Percentiles rank a stretch among this genome's conserved stretches.
Conservation (phyloP, 2,888 invertebrate genomes). For the Caenorhabditis virilis region DNA sequence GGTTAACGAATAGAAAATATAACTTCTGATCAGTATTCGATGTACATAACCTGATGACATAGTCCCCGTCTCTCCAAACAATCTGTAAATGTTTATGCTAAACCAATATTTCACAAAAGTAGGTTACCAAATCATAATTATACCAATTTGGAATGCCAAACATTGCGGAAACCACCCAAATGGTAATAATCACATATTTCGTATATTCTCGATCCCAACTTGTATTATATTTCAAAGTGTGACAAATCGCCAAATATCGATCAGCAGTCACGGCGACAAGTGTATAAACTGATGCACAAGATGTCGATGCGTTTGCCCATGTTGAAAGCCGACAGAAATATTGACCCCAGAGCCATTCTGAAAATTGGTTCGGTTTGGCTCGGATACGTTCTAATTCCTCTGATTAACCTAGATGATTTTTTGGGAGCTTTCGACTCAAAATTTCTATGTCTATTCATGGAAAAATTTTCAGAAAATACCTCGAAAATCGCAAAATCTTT, state of each 20-base stretch:
- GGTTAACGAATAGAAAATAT: slow-evolving; percentile 61
- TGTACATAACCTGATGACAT: slow-evolving; percentile 53
- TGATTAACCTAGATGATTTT: too few relatives aligned
- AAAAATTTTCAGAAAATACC: slow-evolving; percentile 9
- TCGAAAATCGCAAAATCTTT: too few relatives aligned
- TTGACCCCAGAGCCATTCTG: slow-evolving; percentile 68
- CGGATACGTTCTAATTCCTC: too few relatives aligned
- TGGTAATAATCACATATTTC: slow-evolving; percentile 58
- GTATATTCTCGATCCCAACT: slow-evolving; percentile 60
- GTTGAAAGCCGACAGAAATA: slow-evolving; percentile 66
- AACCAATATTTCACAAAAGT: neutral
- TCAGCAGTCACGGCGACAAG: slow-evolving; percentile 68
- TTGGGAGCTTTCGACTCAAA: too few relatives aligned
- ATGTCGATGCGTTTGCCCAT: slow-evolving; percentile 67
- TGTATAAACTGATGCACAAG: slow-evolving; percentile 68
- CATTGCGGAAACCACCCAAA: slow-evolving; percentile 62
- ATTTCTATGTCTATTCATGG: too few relatives aligned
- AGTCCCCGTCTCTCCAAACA: slow-evolving; percentile 29
- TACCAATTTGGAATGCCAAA: slow-evolving; percentile 64
- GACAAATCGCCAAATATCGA: slow-evolving; percentile 65
- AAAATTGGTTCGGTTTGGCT: slow-evolving; percentile 19
- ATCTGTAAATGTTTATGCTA: slow-evolving; percentile 14
- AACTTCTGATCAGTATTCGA: slow-evolving; percentile 54
- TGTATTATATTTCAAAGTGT: slow-evolving; percentile 62
- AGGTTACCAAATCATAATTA: slow-evolving; percentile 56